phyloP scores from a whole-genome alignment of 2,888 invertebrate genomes.

The Scaptomyza reducta region DNA sequence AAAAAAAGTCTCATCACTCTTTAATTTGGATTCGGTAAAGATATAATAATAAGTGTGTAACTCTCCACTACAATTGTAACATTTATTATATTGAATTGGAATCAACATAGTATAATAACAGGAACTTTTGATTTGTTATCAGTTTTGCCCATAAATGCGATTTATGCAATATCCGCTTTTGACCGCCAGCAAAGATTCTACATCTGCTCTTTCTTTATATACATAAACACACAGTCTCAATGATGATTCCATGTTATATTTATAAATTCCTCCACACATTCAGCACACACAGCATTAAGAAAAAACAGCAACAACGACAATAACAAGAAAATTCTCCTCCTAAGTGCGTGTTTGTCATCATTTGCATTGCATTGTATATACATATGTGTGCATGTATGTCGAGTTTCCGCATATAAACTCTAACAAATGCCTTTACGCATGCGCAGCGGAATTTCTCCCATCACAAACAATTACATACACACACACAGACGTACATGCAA shows the following conservation, averaged over 20 bases:
- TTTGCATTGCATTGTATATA: conserved; percentile 40
- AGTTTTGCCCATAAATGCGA: neutral
- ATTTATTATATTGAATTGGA: neutral
- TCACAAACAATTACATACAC: neutral
- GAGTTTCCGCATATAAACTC: conserved; percentile 21
- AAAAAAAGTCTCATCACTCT: conserved; percentile 94
- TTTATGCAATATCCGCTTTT: conserved; percentile 51
- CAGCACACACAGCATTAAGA: conserved; percentile 32
- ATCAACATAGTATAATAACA: neutral
- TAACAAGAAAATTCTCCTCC: conserved; percentile 18
- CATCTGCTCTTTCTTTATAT: conserved; percentile 21
- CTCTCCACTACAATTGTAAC: neutral
- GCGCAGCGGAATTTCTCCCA: conserved; percentile 48
- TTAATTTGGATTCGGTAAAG: conserved; percentile 92
- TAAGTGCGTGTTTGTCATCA: conserved; percentile 30
- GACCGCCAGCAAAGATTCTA: conserved; percentile 22
- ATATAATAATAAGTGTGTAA: conserved; percentile 17
- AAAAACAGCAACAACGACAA: conserved; percentile 11
- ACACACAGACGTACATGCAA: neutral
- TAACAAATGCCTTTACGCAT: conserved; percentile 49
- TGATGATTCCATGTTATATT: conserved; percentile 82
- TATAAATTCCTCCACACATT: conserved; percentile 65
- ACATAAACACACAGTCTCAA: conserved; percentile 12
- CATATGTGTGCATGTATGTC: conserved; percentile 9
- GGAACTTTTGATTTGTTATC: neutral